Evolutionary conservation across 2,888 invertebrate genomes (phyloP).

Genomic region (Peribatodes rhomboidaria): DNA sequence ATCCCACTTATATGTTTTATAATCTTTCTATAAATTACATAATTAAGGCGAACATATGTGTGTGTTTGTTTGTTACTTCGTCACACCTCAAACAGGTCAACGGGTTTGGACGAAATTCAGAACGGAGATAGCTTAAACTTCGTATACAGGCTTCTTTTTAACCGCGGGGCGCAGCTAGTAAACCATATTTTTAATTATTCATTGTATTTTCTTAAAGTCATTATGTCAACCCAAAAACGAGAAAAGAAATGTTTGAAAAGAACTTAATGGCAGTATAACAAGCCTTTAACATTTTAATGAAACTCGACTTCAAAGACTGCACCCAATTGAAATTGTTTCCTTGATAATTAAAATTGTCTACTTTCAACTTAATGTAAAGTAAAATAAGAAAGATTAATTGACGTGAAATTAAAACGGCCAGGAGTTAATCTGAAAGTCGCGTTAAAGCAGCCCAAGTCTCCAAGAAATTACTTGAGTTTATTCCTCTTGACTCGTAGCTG

Average conservation of each 20-base stretch:
- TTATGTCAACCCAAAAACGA: conserved; percentile 1
- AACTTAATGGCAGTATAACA: conserved; percentile 13
- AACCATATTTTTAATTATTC: not conserved
- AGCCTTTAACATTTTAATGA: conserved; percentile 19
- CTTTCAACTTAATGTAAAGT: conserved; percentile 61
- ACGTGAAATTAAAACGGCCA: conserved; percentile 71
- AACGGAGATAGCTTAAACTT: no score
- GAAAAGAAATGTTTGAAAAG: conserved; percentile 4
- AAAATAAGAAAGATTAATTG: conserved; percentile 70
- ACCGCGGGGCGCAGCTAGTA: no score
- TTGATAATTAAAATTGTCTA: conserved; percentile 47
- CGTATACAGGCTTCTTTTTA: no score
- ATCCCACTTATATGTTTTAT: no score
- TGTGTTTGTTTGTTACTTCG: no score
- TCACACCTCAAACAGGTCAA: no score
- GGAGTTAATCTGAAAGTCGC: conserved; percentile 65
- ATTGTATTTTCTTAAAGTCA: not conserved
- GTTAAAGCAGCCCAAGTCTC: conserved; percentile 58
- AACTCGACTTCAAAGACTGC: conserved; percentile 34
- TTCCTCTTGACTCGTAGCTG: conserved; percentile 45
- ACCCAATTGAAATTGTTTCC: conserved; percentile 38
- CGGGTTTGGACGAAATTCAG: no score
- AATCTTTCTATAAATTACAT: not conserved
- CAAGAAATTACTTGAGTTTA: conserved; percentile 65
- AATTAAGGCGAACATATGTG: no score